A percentile compares a stretch with the other conserved stretches of the same genome.
phyloP scores from a whole-genome alignment of 2,797 vertebrate genomes.

The Peromyscus eremicus region DNA sequence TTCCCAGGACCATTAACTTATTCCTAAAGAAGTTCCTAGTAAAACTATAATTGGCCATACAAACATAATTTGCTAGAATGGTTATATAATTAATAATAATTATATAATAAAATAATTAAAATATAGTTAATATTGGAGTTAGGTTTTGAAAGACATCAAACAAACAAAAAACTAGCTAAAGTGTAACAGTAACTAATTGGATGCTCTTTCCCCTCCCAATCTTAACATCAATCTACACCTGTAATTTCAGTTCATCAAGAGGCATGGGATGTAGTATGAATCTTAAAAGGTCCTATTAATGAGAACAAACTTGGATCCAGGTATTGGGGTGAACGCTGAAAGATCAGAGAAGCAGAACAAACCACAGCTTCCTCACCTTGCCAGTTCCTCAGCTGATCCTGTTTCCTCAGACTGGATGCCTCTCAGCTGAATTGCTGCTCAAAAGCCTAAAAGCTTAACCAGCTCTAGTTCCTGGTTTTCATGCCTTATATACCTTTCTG shows the following conservation, averaged over 20 bases:
- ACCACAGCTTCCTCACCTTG: no score
- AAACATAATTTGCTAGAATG: background rate
- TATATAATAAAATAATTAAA: background rate
- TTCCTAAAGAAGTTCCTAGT: constrained; percentile 15
- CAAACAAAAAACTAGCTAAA: background rate
- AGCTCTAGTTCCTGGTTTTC: no score
- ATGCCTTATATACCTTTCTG: no score
- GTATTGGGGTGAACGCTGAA: no score
- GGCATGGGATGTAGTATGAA: background rate
- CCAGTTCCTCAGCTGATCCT: no score
- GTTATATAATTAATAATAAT: background rate
- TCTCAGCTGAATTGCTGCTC: no score
- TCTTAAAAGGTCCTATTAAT: no score
- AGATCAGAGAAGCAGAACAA: no score
- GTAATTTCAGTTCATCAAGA: constrained; percentile 19
- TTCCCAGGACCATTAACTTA: background rate
- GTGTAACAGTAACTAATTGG: background rate
- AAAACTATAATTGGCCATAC: background rate
- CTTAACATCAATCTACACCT: background rate
- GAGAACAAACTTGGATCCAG: no score
- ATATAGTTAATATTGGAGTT: background rate
- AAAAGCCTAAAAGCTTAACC: no score
- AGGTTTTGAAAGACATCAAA: background rate
- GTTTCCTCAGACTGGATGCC: no score
- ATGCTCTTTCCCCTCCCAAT: background rate